phyloP scores from a whole-genome alignment of 2,797 vertebrate species.

The Telmatherina bonti region DNA sequence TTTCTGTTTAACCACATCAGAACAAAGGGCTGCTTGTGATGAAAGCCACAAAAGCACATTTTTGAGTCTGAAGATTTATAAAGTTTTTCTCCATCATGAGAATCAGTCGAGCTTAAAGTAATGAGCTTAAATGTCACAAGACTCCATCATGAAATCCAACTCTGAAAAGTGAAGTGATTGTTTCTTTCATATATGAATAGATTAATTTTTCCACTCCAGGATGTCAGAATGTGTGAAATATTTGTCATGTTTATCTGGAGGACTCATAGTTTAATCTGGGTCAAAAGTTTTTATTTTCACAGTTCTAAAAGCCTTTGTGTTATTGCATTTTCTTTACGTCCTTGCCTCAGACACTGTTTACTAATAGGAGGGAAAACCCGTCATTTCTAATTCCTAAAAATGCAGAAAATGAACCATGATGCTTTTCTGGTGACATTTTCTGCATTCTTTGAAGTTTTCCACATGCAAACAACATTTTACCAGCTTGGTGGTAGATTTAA shows the following conservation, averaged over 20 bases:
- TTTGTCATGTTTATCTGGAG: background rate
- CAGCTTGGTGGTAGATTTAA: too few species aligned
- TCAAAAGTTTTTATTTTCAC: too few species aligned
- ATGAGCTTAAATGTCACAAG: conserved; percentile 6
- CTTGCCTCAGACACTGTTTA: too few species aligned
- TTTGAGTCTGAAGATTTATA: background rate
- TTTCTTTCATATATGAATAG: background rate
- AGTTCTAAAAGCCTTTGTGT: too few species aligned
- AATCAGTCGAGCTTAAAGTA: background rate
- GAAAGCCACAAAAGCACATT: background rate
- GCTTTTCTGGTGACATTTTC: too few species aligned
- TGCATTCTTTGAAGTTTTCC: background rate
- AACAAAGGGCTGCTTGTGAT: conserved; percentile 33
- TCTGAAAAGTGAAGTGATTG: too few species aligned
- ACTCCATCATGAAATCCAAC: conserved; percentile 2
- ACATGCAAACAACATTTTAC: background rate
- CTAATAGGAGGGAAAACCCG: too few species aligned
- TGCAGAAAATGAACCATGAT: too few species aligned
- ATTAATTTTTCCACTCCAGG: background rate
- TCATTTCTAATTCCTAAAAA: too few species aligned
- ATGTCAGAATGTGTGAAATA: background rate
- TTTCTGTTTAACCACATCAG: conserved; percentile 28
- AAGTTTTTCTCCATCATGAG: conserved; percentile 7
- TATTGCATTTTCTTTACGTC: too few species aligned
- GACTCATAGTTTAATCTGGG: background rate